A percentile compares a stretch with the other conserved stretches of the same genome.
Evolutionary conservation across 1,140 invertebrate species (phyloP).

Genomic region (Wasmannia auropunctata): DNA sequence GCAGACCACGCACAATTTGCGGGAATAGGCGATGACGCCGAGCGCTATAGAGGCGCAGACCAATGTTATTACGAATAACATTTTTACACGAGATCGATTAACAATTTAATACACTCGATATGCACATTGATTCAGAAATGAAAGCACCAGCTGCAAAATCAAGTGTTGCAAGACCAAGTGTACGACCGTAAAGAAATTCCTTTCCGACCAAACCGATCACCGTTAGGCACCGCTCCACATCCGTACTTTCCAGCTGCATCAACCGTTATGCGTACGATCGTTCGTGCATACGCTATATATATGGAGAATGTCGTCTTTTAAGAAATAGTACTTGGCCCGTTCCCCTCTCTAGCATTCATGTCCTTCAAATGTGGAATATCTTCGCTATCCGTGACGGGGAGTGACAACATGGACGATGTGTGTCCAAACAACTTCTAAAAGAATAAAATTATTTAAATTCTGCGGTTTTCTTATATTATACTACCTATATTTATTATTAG

Average conservation of each 20-base stretch:
- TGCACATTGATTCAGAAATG: not conserved
- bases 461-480: not conserved
- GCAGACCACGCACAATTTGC: not conserved
- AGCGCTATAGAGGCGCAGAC: not conserved
- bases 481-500: not conserved
- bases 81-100: not conserved
- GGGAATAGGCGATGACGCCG: not conserved
- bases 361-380: not conserved
- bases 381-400: not conserved
- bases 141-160: not conserved
- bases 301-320: not conserved
- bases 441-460: not conserved
- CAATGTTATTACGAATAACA: not conserved
- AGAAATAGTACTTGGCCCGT: too few relatives aligned
- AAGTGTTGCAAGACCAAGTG: not conserved
- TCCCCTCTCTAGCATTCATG: not conserved
- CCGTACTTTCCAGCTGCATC: not conserved
- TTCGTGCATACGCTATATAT: not conserved
- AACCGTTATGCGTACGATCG: constrained; percentile 12
- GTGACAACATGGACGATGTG: not conserved
- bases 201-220: not conserved
- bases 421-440: not conserved
- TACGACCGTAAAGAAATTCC: not conserved
- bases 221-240: constrained; percentile 14
- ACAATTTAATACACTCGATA: not conserved